These are phyloP conservation scores for Urocyon cinereoargenteus DNA, from an alignment of 2,797 vertebrate genomes.

Conservation along the genomic window DNA sequence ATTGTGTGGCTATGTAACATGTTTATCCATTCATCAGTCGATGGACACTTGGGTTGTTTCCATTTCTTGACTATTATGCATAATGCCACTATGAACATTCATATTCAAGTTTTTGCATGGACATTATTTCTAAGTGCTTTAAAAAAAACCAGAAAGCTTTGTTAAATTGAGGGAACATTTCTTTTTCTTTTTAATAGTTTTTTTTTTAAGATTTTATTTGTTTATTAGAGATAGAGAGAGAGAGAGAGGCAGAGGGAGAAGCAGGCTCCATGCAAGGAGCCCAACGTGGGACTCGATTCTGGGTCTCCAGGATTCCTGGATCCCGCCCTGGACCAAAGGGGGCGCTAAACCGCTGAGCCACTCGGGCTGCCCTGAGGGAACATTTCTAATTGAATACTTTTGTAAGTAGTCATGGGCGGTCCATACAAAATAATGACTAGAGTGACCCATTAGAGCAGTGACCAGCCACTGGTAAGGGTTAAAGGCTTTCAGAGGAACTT, in stretches of 20 bases:
- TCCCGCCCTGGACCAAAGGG: too few relatives aligned
- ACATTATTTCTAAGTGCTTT: constrained; percentile 22
- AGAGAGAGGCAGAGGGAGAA: too few relatives aligned
- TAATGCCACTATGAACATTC: constrained; percentile 1
- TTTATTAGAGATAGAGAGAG: too few relatives aligned
- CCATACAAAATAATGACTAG: background rate
- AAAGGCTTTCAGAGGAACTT: constrained; percentile 43
- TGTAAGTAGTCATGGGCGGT: background rate
- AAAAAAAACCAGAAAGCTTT: background rate
- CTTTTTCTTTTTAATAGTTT: background rate
- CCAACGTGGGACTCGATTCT: too few relatives aligned
- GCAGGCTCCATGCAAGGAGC: too few relatives aligned
- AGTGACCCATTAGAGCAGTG: background rate
- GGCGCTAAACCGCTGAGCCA: too few relatives aligned
- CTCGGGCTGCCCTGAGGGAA: background rate
- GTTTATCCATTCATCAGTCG: background rate
- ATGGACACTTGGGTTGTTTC: background rate
- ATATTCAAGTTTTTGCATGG: background rate
- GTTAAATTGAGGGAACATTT: background rate
- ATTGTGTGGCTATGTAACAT: background rate
- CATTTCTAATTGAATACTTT: constrained; percentile 16
- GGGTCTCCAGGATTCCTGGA: too few relatives aligned
- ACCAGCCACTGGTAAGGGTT: constrained; percentile 21
- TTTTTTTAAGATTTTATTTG: background rate
- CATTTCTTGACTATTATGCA: background rate